Evolutionary conservation across 1,140 invertebrate genomes (phyloP), one percentile per base, ranked within the genome.

Genomic region (Contarinia nasturtii): DNA sequence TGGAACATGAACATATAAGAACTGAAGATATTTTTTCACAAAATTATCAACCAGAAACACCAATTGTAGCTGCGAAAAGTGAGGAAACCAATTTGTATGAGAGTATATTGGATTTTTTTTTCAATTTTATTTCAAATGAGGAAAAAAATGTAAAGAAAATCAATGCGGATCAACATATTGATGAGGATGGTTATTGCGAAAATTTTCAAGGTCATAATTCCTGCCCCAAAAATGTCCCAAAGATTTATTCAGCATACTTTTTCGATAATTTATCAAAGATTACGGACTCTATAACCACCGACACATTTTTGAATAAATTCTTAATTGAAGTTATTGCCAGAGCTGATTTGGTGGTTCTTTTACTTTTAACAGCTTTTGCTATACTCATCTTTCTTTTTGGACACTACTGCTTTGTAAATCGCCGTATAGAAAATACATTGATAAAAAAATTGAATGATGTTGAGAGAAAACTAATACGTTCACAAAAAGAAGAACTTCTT

Each of bases 321-420:
- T 5, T 41, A 0, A 45, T 34, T 4, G 58, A 60, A 34, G 12
- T 61, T 18, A 44, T 63, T 43, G 61, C 63, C 10, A 49, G 59
- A 33, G 56, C 53, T 36, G 55, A 60, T 33, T 44, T 71, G 2
- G 53, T 72, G 8, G 61, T 72, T 3, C 73, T 68, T 53, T 60
- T 73, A 7, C 46, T 68, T 2, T 74, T 81, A 45, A 77, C 80
- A 42, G 76, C 79, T n/a, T 59, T 71, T 36, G 75, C 77, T 4
- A 74, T 78, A 8, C 59, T 84, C 14, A 58, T 81, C 47, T 83
- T 86, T 55, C 74, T 76, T n/a, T 71, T 83, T 46, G 79, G 77
- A 19, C 82, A 82, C 63, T 80, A 82, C 61, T 78, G 77, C 52
- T 74, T 82, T 51, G 80, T 82, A 62, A 82, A 79, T 57, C 75